Evolutionary conservation across 2,888 invertebrate genomes (phyloP).

Genomic region (Caenorhabditis sp.): DNA sequence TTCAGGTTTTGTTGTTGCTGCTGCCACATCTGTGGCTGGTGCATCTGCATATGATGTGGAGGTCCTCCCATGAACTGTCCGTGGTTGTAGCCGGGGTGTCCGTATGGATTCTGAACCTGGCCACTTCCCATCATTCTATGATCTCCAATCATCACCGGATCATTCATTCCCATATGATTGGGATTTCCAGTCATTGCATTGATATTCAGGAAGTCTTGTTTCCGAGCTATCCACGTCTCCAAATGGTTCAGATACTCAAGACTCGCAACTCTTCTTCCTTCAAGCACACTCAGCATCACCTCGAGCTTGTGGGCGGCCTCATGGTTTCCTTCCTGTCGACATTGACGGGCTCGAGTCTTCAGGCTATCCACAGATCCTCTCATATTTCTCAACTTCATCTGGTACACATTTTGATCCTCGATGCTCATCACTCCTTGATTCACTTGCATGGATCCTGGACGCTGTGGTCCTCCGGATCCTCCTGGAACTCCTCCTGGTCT

Average conservation of each 20-base stretch:
- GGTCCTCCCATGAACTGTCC: slow-evolving; percentile 50
- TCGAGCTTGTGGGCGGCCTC: slow-evolving; percentile 73
- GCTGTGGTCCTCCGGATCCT: slow-evolving; percentile 10
- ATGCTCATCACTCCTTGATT: slow-evolving; percentile 53
- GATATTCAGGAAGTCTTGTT: slow-evolving; percentile 73
- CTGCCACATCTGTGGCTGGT: slow-evolving; percentile 58
- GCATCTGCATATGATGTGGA: slow-evolving; percentile 50
- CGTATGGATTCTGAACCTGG: slow-evolving; percentile 54
- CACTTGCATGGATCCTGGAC: slow-evolving; percentile 30
- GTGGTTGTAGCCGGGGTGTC: slow-evolving; percentile 45
- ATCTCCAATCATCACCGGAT: slow-evolving; percentile 56
- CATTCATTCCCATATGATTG: slow-evolving; percentile 62
- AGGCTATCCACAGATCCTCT: slow-evolving; percentile 70
- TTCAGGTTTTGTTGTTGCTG: slow-evolving; percentile 68
- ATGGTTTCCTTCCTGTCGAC: slow-evolving; percentile 68
- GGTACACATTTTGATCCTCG: slow-evolving; percentile 67
- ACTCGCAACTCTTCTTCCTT: slow-evolving; percentile 71
- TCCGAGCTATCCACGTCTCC: slow-evolving; percentile 75
- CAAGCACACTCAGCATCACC: slow-evolving; percentile 76
- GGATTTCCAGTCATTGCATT: slow-evolving; percentile 33
- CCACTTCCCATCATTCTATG: slow-evolving; percentile 47
- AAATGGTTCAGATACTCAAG: slow-evolving; percentile 76
- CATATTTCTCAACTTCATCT: slow-evolving; percentile 68
- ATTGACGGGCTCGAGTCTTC: slow-evolving; percentile 68
- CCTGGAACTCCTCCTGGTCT: slow-evolving; percentile 6